A percentile compares a stretch with the other conserved stretches of the same genome.
Conservation (phyloP, 2,797 vertebrate genomes). For the Mus caroli region DNA sequence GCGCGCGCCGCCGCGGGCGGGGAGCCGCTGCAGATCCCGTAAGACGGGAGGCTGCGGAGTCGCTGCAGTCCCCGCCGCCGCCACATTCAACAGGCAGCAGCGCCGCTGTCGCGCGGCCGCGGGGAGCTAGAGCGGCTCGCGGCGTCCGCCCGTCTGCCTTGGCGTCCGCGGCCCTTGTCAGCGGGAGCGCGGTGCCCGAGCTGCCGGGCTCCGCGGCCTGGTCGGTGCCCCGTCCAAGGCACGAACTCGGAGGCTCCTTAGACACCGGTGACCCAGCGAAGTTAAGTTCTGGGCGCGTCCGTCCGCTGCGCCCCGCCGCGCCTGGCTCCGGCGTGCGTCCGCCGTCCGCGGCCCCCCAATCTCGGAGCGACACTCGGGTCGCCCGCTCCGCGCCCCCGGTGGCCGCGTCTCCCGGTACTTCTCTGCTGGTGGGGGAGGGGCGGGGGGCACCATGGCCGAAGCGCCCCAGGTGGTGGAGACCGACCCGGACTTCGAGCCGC, state of each 20-base stretch:
- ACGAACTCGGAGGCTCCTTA: slow-evolving; percentile 39
- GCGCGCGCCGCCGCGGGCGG: slow-evolving; percentile 84
- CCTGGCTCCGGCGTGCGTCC: slow-evolving; percentile 53
- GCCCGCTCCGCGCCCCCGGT: slow-evolving; percentile 58
- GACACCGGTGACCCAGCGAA: slow-evolving; percentile 71
- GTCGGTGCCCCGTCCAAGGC: slow-evolving; percentile 31
- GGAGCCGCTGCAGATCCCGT: slow-evolving; percentile 90
- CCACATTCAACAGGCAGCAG: slow-evolving; percentile 90
- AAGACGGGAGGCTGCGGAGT: slow-evolving; percentile 87
- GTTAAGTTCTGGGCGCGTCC: slow-evolving; percentile 82
- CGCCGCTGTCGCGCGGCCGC: slow-evolving; percentile 37
- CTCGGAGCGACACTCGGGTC: slow-evolving; percentile 40
- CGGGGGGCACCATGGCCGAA: slow-evolving; percentile 91
- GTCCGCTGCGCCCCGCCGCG: slow-evolving; percentile 51
- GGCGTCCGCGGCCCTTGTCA: slow-evolving; percentile 34
- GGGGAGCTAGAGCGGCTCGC: slow-evolving; percentile 36
- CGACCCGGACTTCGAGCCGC: slow-evolving; percentile 98
- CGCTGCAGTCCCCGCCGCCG: slow-evolving; percentile 69
- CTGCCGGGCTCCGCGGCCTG: slow-evolving; percentile 15
- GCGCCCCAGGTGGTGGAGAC: slow-evolving; percentile 96
- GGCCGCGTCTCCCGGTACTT: slow-evolving; percentile 42
- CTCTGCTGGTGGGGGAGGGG: slow-evolving; percentile 75
- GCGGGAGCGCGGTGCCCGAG: slow-evolving; percentile 28
- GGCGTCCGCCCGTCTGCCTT: slow-evolving; percentile 23
- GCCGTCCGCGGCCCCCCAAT: neutral